Percentiles rank a stretch among this genome's conserved stretches.
Evolutionary conservation across 2,113 vertebrate genomes (phyloP).

Genomic region (Zapus hudsonius): DNA sequence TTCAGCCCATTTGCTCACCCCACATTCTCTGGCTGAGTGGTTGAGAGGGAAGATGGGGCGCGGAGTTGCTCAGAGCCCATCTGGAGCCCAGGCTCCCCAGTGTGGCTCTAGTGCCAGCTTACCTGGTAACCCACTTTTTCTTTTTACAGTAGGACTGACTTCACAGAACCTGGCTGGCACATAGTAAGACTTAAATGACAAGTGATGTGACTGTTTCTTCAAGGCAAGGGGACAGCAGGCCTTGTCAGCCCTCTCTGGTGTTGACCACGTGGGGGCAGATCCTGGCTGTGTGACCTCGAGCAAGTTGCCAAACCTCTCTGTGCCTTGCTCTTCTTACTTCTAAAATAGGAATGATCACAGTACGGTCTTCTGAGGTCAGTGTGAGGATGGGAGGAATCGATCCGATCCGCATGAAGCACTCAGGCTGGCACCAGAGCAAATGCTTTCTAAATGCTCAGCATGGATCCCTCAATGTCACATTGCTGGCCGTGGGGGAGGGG

Average conservation of each 20-base stretch:
- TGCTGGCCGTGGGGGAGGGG: neutral
- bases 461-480: neutral
- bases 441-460: accelerated
- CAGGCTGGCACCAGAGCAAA: neutral
- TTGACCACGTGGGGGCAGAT: accelerated
- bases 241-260: neutral
- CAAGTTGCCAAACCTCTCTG: neutral
- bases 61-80: neutral
- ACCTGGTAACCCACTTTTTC: neutral
- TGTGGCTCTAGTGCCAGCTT: neutral
- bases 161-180: neutral
- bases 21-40: neutral
- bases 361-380: slow-evolving; percentile 30
- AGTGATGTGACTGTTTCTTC: accelerated
- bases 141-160: neutral
- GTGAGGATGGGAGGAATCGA: slow-evolving; percentile 27
- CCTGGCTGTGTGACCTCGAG: slow-evolving; percentile 14
- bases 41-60: accelerated
- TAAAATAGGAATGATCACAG: neutral
- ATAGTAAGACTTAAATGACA: neutral
- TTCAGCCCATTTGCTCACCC: neutral
- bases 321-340: neutral
- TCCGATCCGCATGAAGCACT: neutral
- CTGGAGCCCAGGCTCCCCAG: neutral
- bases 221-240: neutral